Percentiles rank a stretch among this genome's conserved stretches.
These are phyloP conservation scores for Branchinecta lindahli DNA, from an alignment of 1,140 invertebrate species.

Conservation along the genomic window DNA sequence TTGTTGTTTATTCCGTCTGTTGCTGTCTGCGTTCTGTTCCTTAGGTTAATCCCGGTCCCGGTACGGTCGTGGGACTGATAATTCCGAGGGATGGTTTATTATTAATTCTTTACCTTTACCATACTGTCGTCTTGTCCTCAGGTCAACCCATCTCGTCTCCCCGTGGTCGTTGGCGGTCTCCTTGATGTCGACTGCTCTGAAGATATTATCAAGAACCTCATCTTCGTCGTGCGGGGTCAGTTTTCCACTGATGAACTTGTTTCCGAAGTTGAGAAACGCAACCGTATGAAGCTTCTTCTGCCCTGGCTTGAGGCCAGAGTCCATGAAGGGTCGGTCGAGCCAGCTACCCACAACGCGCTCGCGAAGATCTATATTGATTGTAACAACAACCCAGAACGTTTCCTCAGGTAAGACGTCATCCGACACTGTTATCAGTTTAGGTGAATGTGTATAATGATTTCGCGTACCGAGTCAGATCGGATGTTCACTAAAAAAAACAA, in stretches of 20 bases:
- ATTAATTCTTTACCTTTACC: too few relatives aligned
- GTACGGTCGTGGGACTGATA: too few relatives aligned
- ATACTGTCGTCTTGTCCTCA: constrained; percentile 27
- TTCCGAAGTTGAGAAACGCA: constrained; percentile 94
- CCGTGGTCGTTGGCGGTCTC: constrained; percentile 92
- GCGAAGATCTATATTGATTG: constrained; percentile 99
- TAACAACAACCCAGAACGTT: constrained; percentile 97
- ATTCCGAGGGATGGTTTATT: too few relatives aligned
- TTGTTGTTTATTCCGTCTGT: too few relatives aligned
- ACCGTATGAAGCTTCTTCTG: constrained; percentile 81
- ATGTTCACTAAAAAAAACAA: background rate
- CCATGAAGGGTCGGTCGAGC: constrained; percentile 89
- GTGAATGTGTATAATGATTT: constrained; percentile 16
- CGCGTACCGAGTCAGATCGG: background rate
- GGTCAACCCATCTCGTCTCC: constrained; percentile 93
- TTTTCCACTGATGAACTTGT: constrained; percentile 98
- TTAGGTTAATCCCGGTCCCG: too few relatives aligned
- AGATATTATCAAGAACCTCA: constrained; percentile 98
- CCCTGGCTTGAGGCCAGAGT: constrained; percentile 94
- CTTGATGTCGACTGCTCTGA: constrained; percentile 97
- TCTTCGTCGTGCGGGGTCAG: constrained; percentile 89
- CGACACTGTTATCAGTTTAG: background rate
- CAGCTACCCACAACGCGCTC: constrained; percentile 96
- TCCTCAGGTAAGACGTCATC: constrained; percentile 53
- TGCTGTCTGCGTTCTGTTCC: too few relatives aligned